These are phyloP conservation scores for Megaleporinus macrocephalus DNA, from an alignment of 2,113 vertebrate genomes.

Conservation along the genomic window DNA sequence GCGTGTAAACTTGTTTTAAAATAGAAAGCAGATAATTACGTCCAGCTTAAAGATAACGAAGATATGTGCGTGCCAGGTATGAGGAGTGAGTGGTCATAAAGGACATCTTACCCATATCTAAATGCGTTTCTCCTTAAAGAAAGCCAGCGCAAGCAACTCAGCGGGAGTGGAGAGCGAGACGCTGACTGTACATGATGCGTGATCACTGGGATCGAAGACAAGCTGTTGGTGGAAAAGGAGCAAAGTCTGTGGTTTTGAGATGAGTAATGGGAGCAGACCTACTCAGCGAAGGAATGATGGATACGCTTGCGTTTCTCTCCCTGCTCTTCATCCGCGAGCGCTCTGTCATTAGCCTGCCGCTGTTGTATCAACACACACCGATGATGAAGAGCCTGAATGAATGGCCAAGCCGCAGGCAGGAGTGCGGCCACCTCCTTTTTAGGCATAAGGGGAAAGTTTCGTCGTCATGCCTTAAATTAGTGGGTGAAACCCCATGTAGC, in stretches of 20 bases:
- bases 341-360: slow-evolving; percentile 43
- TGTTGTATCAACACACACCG: slow-evolving; percentile 44
- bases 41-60: background rate
- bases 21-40: background rate
- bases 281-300: slow-evolving; percentile 9
- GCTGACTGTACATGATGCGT: slow-evolving; percentile 3
- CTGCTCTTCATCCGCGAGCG: background rate
- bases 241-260: slow-evolving; percentile 16
- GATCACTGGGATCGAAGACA: background rate
- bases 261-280: slow-evolving; percentile 40
- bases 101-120: background rate
- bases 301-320: slow-evolving; percentile 7
- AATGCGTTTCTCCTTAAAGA: background rate
- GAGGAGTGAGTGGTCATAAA: background rate
- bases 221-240: slow-evolving; percentile 23
- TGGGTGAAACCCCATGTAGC: slow-evolving; percentile 11
- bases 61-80: background rate
- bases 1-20: background rate
- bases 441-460: slow-evolving; percentile 20
- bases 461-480: background rate
- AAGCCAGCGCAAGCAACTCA: background rate
- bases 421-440: slow-evolving; percentile 37
- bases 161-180: background rate
- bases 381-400: slow-evolving; percentile 17
- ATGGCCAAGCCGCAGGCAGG: slow-evolving; percentile 5